phyloP scores from a whole-genome alignment of 1,140 invertebrate genomes.

The Eciton burchellii region DNA sequence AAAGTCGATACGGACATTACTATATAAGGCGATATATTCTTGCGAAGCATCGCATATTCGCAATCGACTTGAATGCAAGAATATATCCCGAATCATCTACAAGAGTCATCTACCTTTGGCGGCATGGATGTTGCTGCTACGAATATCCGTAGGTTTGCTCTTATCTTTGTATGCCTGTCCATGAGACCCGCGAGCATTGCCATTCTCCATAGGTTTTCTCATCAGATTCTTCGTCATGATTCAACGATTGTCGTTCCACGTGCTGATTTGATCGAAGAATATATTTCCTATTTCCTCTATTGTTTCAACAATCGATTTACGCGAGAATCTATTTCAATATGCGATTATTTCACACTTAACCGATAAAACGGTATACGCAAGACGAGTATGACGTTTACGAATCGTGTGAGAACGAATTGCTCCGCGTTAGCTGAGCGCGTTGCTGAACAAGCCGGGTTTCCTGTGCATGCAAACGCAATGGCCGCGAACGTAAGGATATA shows the following conservation, averaged over 20 bases:
- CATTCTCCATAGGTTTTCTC: slow-evolving; percentile 28
- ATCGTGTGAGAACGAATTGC: neutral
- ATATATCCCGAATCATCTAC: too few species aligned
- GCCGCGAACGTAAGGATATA: too few species aligned
- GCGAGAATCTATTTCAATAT: neutral
- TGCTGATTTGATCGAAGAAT: neutral
- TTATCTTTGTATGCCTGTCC: slow-evolving; percentile 92
- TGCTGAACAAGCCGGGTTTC: neutral
- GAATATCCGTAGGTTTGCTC: slow-evolving; percentile 97
- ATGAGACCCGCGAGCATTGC: slow-evolving; percentile 37
- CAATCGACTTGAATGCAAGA: neutral
- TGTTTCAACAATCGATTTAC: neutral
- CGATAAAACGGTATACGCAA: too few species aligned
- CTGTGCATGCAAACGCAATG: neutral
- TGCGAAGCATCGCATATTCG: neutral
- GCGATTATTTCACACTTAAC: slow-evolving; percentile 8
- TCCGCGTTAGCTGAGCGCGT: neutral
- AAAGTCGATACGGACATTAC: slow-evolving; percentile 59
- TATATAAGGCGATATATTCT: slow-evolving; percentile 75
- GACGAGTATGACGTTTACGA: neutral
- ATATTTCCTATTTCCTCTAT: neutral
- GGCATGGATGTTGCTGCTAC: slow-evolving; percentile 97
- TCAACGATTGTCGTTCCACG: neutral
- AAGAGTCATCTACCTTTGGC: slow-evolving; percentile 93
- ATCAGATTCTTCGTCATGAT: slow-evolving; percentile 30